These are phyloP conservation scores for Drosophila ohnishii DNA, from an alignment of 1,140 invertebrate genomes.

Conservation along the genomic window DNA sequence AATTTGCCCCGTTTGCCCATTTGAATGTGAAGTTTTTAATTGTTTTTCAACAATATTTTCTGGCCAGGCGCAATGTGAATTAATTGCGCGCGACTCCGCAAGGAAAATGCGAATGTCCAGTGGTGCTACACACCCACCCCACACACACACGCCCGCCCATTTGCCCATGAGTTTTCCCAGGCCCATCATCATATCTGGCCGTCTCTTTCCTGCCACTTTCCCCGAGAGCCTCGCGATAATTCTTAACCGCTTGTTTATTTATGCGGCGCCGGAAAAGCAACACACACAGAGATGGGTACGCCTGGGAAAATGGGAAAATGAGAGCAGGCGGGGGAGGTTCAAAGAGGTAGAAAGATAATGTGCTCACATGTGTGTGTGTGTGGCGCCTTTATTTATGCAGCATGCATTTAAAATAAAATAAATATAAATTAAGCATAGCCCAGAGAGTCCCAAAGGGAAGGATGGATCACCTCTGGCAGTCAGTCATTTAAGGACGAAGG, in stretches of 20 bases:
- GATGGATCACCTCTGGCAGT: slow-evolving; percentile 4
- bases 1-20: slow-evolving; percentile 48
- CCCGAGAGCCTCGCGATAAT: slow-evolving; percentile 62
- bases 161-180: slow-evolving; percentile 3
- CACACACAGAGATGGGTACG: slow-evolving; percentile 15
- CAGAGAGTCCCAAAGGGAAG: slow-evolving; percentile 12
- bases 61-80: slow-evolving; percentile 48
- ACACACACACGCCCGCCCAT: not conserved
- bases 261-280: slow-evolving; percentile 70
- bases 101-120: slow-evolving; percentile 47
- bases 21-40: slow-evolving; percentile 74
- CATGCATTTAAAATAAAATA: slow-evolving; percentile 81
- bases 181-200: slow-evolving; percentile 20
- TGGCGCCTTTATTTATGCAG: slow-evolving; percentile 72
- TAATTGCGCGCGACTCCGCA: slow-evolving; percentile 47
- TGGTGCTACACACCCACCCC: not conserved
- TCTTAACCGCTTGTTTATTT: slow-evolving; percentile 80
- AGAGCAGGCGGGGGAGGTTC: slow-evolving; percentile 16
- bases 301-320: slow-evolving; percentile 13
- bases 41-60: slow-evolving; percentile 75
- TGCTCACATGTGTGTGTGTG: slow-evolving; percentile 30
- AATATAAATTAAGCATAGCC: slow-evolving; percentile 77
- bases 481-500: not conserved
- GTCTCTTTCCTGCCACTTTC: slow-evolving; percentile 6
- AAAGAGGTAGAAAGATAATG: slow-evolving; percentile 54